Evolutionary conservation across 2,888 invertebrate species (phyloP).

Genomic region (Buathra laborator): DNA sequence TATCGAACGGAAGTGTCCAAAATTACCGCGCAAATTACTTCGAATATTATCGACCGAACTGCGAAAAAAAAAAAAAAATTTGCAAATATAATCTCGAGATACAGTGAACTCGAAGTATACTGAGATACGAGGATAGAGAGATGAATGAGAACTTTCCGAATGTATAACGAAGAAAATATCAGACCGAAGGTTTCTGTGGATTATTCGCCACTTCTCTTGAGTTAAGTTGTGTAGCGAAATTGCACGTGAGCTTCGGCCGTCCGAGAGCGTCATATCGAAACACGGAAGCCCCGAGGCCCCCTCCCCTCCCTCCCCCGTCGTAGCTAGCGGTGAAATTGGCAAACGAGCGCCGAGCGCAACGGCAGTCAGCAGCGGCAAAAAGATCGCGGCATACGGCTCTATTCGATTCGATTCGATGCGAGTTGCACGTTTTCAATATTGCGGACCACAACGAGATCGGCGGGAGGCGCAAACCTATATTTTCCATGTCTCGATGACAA

Average conservation of each 20-base stretch:
- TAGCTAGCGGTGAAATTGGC: constrained; percentile 80
- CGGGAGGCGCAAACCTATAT: constrained; percentile 23
- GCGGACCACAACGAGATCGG: constrained; percentile 7
- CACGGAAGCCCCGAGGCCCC: constrained; percentile 80
- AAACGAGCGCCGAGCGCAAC: constrained; percentile 59
- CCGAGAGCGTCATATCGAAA: constrained; percentile 75
- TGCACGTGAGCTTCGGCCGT: constrained; percentile 71
- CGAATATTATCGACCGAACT: too few relatives aligned
- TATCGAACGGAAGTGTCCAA: too few relatives aligned
- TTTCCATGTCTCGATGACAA: constrained; percentile 33
- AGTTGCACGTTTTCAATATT: constrained; percentile 63
- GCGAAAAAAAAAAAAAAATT: too few relatives aligned
- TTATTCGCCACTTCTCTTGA: constrained; percentile 20
- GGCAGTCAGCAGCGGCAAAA: background rate
- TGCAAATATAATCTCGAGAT: too few relatives aligned
- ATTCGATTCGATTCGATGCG: constrained; percentile 36
- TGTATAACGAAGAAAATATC: background rate
- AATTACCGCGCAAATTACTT: too few relatives aligned
- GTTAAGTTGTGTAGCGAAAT: constrained; percentile 68
- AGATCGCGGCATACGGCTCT: constrained; percentile 23
- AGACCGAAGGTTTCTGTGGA: background rate
- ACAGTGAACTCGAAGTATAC: too few relatives aligned
- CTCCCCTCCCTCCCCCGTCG: background rate
- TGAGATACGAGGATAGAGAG: background rate
- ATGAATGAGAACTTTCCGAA: background rate